Conservation (phyloP, 2,113 vertebrate genomes). For the Odocoileus hemionus region DNA sequence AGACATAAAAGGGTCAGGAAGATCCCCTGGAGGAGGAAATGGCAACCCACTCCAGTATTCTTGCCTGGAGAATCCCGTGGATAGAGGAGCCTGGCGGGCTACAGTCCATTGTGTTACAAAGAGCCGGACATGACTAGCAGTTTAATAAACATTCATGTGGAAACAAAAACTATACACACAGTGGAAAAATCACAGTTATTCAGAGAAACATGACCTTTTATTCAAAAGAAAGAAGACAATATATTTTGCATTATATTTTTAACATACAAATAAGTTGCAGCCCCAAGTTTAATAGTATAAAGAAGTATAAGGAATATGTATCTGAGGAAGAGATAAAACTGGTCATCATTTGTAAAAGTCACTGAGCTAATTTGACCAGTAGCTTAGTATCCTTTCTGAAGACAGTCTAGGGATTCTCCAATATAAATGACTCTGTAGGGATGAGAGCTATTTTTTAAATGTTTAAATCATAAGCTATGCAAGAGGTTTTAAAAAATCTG, state of each 20-base stretch:
- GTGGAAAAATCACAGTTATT: background rate
- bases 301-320: background rate
- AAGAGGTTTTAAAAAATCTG: background rate
- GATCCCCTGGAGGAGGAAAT: background rate
- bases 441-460: background rate
- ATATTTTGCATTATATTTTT: background rate
- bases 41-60: background rate
- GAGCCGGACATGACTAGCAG: background rate
- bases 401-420: background rate
- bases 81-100: background rate
- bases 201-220: background rate
- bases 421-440: background rate
- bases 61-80: background rate
- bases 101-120: background rate
- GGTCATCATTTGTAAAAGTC: background rate
- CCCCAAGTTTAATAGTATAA: background rate
- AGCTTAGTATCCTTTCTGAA: background rate
- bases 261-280: background rate
- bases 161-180: background rate
- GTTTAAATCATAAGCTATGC: constrained; percentile 3
- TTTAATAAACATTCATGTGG: background rate
- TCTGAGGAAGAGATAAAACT: background rate
- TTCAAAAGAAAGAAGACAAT: constrained; percentile 22
- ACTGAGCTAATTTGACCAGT: background rate
- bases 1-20: background rate